phyloP scores from a whole-genome alignment of 1,140 invertebrate genomes.

The Pissodes strobi region DNA sequence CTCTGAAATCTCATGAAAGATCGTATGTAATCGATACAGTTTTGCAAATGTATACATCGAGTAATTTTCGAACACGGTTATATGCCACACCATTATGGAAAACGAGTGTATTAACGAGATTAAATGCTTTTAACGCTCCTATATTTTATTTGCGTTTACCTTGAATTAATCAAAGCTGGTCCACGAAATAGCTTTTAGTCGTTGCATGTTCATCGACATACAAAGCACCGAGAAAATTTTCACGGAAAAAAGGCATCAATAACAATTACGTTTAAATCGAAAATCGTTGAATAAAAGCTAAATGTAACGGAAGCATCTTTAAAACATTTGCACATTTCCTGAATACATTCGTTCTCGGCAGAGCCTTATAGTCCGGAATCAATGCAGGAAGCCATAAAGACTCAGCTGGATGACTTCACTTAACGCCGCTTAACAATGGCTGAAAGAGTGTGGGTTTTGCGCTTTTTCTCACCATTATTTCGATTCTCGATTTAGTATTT shows the following conservation, averaged over 20 bases:
- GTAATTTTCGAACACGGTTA: too few relatives aligned
- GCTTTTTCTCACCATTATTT: slow-evolving; percentile 29
- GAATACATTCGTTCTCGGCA: slow-evolving; percentile 8
- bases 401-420: slow-evolving; percentile 30
- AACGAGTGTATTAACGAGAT: too few relatives aligned
- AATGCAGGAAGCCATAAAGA: slow-evolving; percentile 34
- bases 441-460: slow-evolving; percentile 22
- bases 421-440: slow-evolving; percentile 29
- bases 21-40: too few relatives aligned
- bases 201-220: too few relatives aligned
- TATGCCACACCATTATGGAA: too few relatives aligned
- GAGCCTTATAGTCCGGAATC: slow-evolving; percentile 25
- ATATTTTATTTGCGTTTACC: too few relatives aligned
- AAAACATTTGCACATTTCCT: slow-evolving; percentile 32
- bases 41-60: too few relatives aligned
- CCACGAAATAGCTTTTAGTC: too few relatives aligned
- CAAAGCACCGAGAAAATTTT: not conserved
- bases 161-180: too few relatives aligned
- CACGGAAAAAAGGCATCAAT: not conserved
- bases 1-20: too few relatives aligned
- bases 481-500: slow-evolving; percentile 27
- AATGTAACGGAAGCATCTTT: slow-evolving; percentile 22
- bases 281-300: slow-evolving; percentile 13
- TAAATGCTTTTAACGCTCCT: too few relatives aligned
- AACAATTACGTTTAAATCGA: not conserved